Conservation (phyloP, 2,113 vertebrate genomes). For the Anarrhichthys ocellatus region DNA sequence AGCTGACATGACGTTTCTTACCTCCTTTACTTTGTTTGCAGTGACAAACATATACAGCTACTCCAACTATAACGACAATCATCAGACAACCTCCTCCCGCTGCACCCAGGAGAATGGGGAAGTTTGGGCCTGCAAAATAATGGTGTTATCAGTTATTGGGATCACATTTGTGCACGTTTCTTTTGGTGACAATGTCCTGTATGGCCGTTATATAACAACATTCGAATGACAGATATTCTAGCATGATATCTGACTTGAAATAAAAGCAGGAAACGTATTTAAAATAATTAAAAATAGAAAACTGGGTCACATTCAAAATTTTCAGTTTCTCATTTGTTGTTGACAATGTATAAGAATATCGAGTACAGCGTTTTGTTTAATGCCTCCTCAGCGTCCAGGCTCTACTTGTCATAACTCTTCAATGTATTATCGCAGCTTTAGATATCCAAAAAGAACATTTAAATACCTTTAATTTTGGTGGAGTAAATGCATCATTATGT, state of each 20-base stretch:
- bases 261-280: not conserved
- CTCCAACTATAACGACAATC: not conserved
- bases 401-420: not conserved
- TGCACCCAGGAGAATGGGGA: rapidly evolving
- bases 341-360: not conserved
- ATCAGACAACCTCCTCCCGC: not conserved
- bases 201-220: not conserved
- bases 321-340: not conserved
- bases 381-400: not conserved
- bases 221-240: not conserved
- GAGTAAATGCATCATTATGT: not conserved
- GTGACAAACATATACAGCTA: not conserved
- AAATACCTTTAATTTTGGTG: not conserved
- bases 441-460: no score
- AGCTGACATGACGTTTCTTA: not conserved
- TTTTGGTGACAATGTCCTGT: not conserved
- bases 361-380: not conserved
- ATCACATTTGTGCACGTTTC: not conserved
- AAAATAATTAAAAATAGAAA: not conserved
- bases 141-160: rapidly evolving
- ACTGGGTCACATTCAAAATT: not conserved
- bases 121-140: rapidly evolving
- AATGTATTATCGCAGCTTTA: no score
- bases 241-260: not conserved
- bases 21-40: not conserved